Evolutionary conservation across 2,888 invertebrate species (phyloP).

Genomic region (Strigamia transsilvanica): DNA sequence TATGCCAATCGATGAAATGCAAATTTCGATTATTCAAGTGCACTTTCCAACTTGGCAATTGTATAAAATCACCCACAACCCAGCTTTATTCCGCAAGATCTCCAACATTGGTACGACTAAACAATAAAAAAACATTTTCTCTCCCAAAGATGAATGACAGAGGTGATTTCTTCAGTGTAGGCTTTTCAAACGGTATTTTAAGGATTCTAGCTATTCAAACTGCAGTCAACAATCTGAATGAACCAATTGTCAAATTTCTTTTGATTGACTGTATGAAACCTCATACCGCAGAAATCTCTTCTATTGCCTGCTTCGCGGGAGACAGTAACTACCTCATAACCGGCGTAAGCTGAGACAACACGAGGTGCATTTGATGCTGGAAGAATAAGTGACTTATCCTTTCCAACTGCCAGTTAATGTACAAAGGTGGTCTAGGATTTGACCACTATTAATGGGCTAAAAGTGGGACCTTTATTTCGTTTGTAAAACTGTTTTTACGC

Average conservation of each 20-base stretch:
- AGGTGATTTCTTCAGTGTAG: background rate
- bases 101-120: background rate
- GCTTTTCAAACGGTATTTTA: background rate
- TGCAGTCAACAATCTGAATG: background rate
- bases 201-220: background rate
- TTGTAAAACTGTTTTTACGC: too few species aligned
- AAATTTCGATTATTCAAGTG: too few species aligned
- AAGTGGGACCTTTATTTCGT: too few species aligned
- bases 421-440: too few species aligned
- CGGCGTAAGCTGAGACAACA: background rate
- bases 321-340: background rate
- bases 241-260: background rate
- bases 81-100: too few species aligned
- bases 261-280: background rate
- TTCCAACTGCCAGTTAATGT: too few species aligned
- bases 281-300: background rate
- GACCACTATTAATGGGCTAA: too few species aligned
- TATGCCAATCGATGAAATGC: too few species aligned
- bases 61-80: background rate
- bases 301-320: background rate
- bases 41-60: too few species aligned
- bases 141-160: background rate
- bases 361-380: too few species aligned
- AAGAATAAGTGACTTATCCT: too few species aligned
- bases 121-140: background rate